Conservation (phyloP, 2,888 invertebrate species). For the Chelonus formosanus region DNA sequence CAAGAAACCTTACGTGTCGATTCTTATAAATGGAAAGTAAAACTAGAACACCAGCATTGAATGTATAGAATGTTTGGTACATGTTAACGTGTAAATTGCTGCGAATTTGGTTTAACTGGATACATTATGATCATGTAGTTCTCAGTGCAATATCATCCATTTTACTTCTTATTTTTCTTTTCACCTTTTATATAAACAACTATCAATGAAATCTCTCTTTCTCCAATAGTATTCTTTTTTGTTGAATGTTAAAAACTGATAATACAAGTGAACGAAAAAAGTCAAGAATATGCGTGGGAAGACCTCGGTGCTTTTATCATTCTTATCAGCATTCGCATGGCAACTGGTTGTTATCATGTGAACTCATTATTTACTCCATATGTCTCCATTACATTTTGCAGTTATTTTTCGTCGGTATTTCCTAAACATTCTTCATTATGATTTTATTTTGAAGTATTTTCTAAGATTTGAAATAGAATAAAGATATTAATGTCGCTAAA, state of each 20-base stretch:
- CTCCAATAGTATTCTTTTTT: too few species aligned
- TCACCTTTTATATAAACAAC: neutral
- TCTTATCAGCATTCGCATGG: constrained; percentile 26
- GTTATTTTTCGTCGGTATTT: neutral
- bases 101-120: constrained; percentile 13
- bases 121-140: too few species aligned
- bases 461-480: too few species aligned
- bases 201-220: too few species aligned
- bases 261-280: constrained; percentile 1
- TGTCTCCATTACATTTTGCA: neutral
- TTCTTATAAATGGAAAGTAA: constrained; percentile 19
- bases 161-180: constrained; percentile 1
- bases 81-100: constrained; percentile 18
- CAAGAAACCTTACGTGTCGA: constrained; percentile 12
- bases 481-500: too few species aligned
- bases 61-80: constrained; percentile 22
- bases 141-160: neutral
- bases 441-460: too few species aligned
- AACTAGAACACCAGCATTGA: constrained; percentile 19
- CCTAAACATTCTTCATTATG: neutral
- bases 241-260: neutral
- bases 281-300: constrained; percentile 16
- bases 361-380: constrained; percentile 2
- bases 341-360: constrained; percentile 10
- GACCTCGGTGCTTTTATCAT: constrained; percentile 11